Conservation (phyloP, 2,797 vertebrate genomes). For the Peromyscus eremicus region DNA sequence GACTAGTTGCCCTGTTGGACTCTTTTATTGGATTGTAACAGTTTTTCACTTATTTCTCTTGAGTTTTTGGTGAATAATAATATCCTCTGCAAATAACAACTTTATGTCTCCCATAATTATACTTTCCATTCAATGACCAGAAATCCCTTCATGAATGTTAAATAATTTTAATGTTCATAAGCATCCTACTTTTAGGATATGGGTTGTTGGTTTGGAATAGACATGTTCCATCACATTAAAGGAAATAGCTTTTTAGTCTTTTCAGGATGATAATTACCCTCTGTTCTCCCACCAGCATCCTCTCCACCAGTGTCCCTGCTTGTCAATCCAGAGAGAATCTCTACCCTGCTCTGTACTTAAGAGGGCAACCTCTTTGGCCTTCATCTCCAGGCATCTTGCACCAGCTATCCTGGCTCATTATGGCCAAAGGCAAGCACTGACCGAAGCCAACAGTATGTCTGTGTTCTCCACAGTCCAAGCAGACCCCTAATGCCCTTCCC, state of each 20-base stretch:
- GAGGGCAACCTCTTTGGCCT: neutral
- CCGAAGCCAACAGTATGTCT: neutral
- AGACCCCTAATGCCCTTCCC: neutral
- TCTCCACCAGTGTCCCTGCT: neutral
- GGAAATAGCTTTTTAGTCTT: neutral
- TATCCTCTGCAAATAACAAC: slow-evolving; percentile 51
- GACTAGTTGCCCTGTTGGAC: slow-evolving; percentile 53
- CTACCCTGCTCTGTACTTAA: neutral
- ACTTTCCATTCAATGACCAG: slow-evolving; percentile 33
- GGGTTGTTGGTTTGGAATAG: neutral
- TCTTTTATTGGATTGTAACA: slow-evolving; percentile 48
- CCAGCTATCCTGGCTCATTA: neutral
- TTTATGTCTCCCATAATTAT: slow-evolving; percentile 56
- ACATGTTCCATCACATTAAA: neutral
- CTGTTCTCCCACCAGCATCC: neutral
- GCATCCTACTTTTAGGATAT: slow-evolving; percentile 32
- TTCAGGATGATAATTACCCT: neutral
- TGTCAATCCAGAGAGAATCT: neutral
- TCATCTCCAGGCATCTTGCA: neutral
- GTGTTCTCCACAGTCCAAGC: neutral
- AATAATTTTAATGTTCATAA: slow-evolving; percentile 28
- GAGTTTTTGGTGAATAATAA: slow-evolving; percentile 60
- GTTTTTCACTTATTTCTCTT: slow-evolving; percentile 72
- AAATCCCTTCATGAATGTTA: slow-evolving; percentile 52
- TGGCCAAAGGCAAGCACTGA: neutral